These are phyloP conservation scores for Rhabdomys dilectus DNA, from an alignment of 2,113 vertebrate species.

Conservation along the genomic window DNA sequence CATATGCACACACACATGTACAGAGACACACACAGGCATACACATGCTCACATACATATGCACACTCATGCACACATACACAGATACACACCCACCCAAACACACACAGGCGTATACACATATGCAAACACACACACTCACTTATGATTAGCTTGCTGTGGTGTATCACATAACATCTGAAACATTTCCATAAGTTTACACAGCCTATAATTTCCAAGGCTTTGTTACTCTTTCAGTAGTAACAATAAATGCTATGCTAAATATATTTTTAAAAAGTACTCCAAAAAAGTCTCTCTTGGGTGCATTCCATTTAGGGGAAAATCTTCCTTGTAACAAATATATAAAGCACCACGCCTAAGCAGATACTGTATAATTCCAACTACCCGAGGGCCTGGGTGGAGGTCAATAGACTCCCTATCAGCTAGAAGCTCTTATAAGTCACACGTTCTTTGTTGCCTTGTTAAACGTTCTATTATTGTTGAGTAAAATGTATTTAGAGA, in stretches of 20 bases:
- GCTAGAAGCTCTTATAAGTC: constrained; percentile 62
- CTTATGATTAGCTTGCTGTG: background rate
- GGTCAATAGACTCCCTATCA: constrained; percentile 46
- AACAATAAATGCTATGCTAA: constrained; percentile 3
- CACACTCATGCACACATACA: background rate
- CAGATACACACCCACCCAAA: background rate
- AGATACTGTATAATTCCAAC: constrained; percentile 29
- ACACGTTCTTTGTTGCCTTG: constrained; percentile 51
- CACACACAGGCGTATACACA: background rate
- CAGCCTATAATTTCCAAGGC: background rate
- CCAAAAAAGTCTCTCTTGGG: background rate
- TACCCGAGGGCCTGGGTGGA: constrained; percentile 44
- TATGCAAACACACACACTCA: background rate
- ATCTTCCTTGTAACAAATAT: constrained; percentile 34
- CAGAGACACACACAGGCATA: background rate
- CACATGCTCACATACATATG: too few species aligned
- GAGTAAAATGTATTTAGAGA: constrained; percentile 61
- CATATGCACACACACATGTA: background rate
- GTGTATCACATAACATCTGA: background rate
- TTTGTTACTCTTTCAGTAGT: background rate
- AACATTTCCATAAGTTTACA: background rate
- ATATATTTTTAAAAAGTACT: background rate
- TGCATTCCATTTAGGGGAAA: constrained; percentile 52
- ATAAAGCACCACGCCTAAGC: constrained; percentile 21
- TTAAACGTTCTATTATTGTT: constrained; percentile 68